Conservation (phyloP, 2,888 invertebrate genomes). For the Macrophya alboannulata region DNA sequence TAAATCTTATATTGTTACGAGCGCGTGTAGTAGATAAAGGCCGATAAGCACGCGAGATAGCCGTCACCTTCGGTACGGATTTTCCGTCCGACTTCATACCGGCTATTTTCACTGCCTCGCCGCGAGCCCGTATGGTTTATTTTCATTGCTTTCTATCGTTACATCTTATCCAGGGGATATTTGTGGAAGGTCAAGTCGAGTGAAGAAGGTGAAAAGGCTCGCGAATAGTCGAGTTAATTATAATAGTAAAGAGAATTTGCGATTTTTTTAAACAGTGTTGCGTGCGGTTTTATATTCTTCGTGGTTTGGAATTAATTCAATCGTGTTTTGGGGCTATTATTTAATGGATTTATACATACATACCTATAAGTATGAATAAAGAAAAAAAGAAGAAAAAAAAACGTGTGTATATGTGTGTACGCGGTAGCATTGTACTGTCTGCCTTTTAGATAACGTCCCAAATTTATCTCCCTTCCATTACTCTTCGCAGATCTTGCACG, state of each 20-base stretch:
- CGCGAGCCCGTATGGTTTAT: conserved; percentile 22
- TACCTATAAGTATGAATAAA: too few relatives aligned
- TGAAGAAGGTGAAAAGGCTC: conserved; percentile 4
- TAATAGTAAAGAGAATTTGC: not conserved
- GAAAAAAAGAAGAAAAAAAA: not conserved
- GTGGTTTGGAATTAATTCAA: not conserved
- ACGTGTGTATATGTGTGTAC: not conserved
- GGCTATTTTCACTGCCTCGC: not conserved
- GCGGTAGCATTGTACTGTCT: conserved; percentile 27
- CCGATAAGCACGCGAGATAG: conserved; percentile 51
- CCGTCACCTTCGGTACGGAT: conserved; percentile 40
- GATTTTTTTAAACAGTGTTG: not conserved
- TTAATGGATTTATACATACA: not conserved
- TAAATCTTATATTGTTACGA: conserved; percentile 31
- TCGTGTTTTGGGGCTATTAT: conserved; percentile 23
- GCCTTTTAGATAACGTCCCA: conserved; percentile 32
- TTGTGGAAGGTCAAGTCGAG: conserved; percentile 30
- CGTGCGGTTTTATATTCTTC: not conserved
- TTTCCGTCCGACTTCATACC: conserved; percentile 31
- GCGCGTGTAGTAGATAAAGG: conserved; percentile 35
- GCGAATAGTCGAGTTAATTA: not conserved
- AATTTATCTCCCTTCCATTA: conserved; percentile 51
- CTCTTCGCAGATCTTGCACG: conserved; percentile 52
- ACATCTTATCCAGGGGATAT: conserved; percentile 26
- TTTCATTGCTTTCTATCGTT: conserved; percentile 38